phyloP scores from a whole-genome alignment of 2,113 vertebrate species.

The Haplochromis burtoni region DNA sequence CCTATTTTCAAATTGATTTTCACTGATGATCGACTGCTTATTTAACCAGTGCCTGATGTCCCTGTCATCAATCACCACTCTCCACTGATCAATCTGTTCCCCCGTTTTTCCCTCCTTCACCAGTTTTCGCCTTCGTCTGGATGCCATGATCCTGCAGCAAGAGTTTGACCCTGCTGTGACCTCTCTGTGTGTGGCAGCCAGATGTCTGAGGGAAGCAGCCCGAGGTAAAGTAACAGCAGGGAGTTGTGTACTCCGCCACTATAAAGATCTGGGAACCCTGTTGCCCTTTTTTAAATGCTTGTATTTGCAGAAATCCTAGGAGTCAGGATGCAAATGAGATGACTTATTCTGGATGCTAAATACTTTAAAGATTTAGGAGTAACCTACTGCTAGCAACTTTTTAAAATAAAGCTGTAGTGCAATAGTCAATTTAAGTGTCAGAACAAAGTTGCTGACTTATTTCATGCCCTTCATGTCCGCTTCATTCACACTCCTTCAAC shows the following conservation, averaged over 20 bases:
- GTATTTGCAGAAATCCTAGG: not conserved
- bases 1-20: not conserved
- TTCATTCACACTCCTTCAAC: not conserved
- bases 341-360: not conserved
- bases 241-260: constrained; percentile 13
- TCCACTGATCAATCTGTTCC: not conserved
- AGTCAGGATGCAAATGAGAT: not conserved
- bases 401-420: not conserved
- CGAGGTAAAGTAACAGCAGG: constrained; percentile 69
- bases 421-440: not conserved
- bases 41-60: constrained; percentile 39
- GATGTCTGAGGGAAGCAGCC: constrained; percentile 75
- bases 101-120: not conserved
- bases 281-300: not conserved
- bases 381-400: not conserved
- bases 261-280: not conserved
- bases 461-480: not conserved
- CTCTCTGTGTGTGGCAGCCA: constrained; percentile 77
- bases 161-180: constrained; percentile 78
- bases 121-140: constrained; percentile 74
- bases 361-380: not conserved
- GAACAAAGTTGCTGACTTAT: constrained; percentile 7
- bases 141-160: constrained; percentile 77
- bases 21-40: not conserved
- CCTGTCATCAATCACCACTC: not conserved